phyloP scores from a whole-genome alignment of 2,888 invertebrate genomes.

The Drosophila testacea region DNA sequence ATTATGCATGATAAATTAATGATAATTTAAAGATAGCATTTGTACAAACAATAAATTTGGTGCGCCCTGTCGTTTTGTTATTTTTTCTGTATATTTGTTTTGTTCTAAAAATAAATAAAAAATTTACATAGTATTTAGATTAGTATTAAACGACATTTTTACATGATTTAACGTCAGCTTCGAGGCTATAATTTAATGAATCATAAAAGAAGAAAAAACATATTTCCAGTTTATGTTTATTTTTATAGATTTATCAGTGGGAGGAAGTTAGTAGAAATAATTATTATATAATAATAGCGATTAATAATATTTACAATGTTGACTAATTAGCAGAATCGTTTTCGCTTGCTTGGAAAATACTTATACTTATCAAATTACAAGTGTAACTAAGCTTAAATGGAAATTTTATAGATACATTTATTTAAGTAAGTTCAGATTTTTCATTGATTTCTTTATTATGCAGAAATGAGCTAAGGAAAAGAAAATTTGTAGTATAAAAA shows the following conservation, averaged over 20 bases:
- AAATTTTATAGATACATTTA: no score
- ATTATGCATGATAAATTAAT: conserved; percentile 72
- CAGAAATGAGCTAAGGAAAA: no score
- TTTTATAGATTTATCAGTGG: not conserved
- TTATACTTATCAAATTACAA: no score
- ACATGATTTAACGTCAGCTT: conserved; percentile 28
- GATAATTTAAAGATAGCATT: conserved; percentile 76
- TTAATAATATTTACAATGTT: not conserved
- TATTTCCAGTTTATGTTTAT: not conserved
- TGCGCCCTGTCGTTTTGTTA: conserved; percentile 34
- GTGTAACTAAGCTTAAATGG: no score
- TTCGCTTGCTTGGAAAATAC: no score
- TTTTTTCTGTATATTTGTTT: conserved; percentile 12
- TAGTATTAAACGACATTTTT: conserved; percentile 49
- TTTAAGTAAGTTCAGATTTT: no score
- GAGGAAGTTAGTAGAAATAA: not conserved
- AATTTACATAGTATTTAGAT: conserved; percentile 44
- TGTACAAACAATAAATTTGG: conserved; percentile 71
- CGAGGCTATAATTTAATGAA: conserved; percentile 26
- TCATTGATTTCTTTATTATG: no score
- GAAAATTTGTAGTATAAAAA: no score
- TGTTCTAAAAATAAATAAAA: conserved; percentile 57
- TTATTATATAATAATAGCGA: no score
- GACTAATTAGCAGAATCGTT: not conserved
- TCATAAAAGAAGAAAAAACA: conserved; percentile 13